These are phyloP conservation scores for Poeciliopsis turneri DNA, from an alignment of 2,797 vertebrate species.

Conservation along the genomic window DNA sequence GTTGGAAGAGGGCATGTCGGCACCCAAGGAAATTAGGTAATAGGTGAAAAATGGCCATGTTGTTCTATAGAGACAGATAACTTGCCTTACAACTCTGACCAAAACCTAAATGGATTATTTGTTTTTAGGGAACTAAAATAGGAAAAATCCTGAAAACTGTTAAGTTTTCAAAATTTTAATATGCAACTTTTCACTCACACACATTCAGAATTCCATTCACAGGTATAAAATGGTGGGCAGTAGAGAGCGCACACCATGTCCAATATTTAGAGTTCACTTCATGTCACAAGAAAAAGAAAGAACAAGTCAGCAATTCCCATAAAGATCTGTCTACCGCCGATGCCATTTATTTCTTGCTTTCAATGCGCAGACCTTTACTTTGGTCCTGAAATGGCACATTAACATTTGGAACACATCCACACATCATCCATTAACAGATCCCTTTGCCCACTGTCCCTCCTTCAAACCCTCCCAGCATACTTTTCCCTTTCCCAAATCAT, in stretches of 20 bases:
- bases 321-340: conserved; percentile 17
- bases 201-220: neutral
- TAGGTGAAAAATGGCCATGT: conserved; percentile 69
- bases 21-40: conserved; percentile 59
- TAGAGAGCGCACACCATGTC: conserved; percentile 1
- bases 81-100: conserved; percentile 28
- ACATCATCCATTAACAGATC: conserved; percentile 50
- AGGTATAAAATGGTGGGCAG: neutral
- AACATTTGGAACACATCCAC: conserved; percentile 70
- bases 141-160: neutral
- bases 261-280: conserved; percentile 12
- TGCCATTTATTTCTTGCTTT: conserved; percentile 21
- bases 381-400: conserved; percentile 68
- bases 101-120: conserved; percentile 25
- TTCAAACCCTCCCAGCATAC: conserved; percentile 14
- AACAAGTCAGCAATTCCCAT: neutral
- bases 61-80: conserved; percentile 30
- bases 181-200: neutral
- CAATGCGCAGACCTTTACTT: conserved; percentile 35
- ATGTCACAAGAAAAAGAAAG: neutral
- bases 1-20: conserved; percentile 37
- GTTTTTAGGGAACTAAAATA: neutral
- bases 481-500: conserved; percentile 56
- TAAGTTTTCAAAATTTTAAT: neutral
- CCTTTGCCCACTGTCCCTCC: neutral